phyloP scores from a whole-genome alignment of 2,797 vertebrate genomes.

The Phaenicophaeus curvirostris region DNA sequence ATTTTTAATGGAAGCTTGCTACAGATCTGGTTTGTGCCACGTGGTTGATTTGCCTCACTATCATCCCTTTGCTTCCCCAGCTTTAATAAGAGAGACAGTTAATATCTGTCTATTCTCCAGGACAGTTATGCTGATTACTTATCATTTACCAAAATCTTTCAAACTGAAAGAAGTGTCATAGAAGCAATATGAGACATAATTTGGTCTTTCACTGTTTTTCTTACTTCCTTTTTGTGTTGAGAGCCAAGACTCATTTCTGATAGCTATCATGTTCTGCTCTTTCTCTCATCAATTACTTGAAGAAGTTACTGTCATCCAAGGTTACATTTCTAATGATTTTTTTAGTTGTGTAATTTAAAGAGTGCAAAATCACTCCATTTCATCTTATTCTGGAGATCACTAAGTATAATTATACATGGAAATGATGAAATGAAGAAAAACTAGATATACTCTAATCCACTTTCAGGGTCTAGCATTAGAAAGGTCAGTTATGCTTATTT shows the following conservation, averaged over 20 bases:
- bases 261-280: slow-evolving; percentile 44
- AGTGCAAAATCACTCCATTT: slow-evolving; percentile 44
- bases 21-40: not conserved
- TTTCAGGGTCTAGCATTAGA: not conserved
- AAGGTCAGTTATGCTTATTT: slow-evolving; percentile 20
- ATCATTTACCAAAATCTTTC: slow-evolving; percentile 43
- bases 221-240: slow-evolving; percentile 29
- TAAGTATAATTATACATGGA: slow-evolving; percentile 51
- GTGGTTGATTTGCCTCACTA: not conserved
- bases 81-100: not conserved
- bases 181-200: not conserved
- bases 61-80: not conserved
- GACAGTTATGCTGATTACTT: slow-evolving; percentile 37
- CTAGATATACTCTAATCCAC: slow-evolving; percentile 10
- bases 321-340: slow-evolving; percentile 47
- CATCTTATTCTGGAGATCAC: slow-evolving; percentile 38
- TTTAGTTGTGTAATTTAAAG: slow-evolving; percentile 59
- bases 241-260: slow-evolving; percentile 4
- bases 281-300: slow-evolving; percentile 59
- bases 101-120: not conserved
- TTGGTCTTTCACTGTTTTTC: slow-evolving; percentile 22
- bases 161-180: slow-evolving; percentile 11
- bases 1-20: not conserved
- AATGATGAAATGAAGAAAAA: slow-evolving; percentile 23
- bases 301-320: slow-evolving; percentile 40